A percentile compares a stretch with the other conserved stretches of the same genome.
These are phyloP conservation scores for Phyllostomus hastatus DNA, from an alignment of 2,113 vertebrate genomes.

Conservation along the genomic window DNA sequence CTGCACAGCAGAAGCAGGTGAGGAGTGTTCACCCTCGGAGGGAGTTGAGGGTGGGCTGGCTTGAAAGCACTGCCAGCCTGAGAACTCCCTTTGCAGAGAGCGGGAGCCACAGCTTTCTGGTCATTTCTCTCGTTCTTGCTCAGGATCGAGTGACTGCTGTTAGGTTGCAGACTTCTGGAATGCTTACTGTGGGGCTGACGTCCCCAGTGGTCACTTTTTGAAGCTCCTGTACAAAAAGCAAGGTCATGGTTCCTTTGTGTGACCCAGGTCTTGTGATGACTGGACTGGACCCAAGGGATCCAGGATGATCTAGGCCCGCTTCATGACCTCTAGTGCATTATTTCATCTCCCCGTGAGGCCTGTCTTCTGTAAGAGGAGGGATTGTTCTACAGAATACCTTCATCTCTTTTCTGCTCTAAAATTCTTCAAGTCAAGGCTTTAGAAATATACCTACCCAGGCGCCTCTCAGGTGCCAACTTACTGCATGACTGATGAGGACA, in stretches of 20 bases:
- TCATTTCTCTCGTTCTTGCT: not conserved
- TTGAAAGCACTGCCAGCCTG: rapidly evolving
- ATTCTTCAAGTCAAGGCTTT: not conserved
- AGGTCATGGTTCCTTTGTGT: not conserved
- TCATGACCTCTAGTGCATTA: too few species aligned
- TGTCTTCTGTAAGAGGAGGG: not conserved
- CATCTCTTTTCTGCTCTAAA: too few species aligned
- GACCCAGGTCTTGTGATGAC: not conserved
- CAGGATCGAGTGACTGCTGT: not conserved
- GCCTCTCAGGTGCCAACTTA: not conserved
- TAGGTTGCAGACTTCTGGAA: not conserved
- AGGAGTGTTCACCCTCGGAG: not conserved
- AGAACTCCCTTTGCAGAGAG: not conserved
- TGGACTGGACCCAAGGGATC: not conserved
- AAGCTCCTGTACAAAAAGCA: not conserved
- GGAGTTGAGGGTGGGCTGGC: too few species aligned
- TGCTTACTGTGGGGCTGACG: not conserved
- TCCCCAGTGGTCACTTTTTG: not conserved
- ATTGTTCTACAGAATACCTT: not conserved
- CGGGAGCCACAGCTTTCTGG: rapidly evolving
- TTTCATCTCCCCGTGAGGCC: not conserved
- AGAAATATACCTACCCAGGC: not conserved
- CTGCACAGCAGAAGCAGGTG: not conserved
- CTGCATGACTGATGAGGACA: not conserved
- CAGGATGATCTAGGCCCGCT: not conserved